Evolutionary conservation across 2,113 vertebrate genomes (phyloP), one percentile per base, ranked within the genome.

Genomic region (Bufo bufo): DNA sequence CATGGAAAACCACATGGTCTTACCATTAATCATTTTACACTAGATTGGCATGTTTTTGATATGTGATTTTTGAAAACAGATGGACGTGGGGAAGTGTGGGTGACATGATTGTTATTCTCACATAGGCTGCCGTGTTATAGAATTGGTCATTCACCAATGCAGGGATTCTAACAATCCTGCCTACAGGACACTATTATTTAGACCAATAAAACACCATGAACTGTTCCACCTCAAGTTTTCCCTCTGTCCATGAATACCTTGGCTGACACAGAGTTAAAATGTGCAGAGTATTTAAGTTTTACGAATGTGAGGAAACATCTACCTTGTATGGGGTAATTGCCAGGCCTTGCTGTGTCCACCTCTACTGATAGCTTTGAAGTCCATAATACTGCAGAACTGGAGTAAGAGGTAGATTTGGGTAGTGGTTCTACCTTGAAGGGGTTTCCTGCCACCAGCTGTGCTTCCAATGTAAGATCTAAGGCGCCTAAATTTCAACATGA

Each of bases 1-100:
- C 43, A 1, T 43, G 1, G 3, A 3, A 13, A 10, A 5, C 6
- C 33, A 71, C 23, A 71, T 1, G 14, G 6, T 0, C 1, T 1
- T 4, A 6, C 4, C 11, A 2, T 20, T n/a, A 66, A 16, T n/a
- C 4, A 3, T 71, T 47, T 45, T 47, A 74, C 71, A 74, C 7
- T 20, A 74, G 1, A 47, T 47, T 74, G 23, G 17, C 5, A 11
- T 8, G 0, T 74, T 19, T 43, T 43, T 43, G 5, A 9, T 17
- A 1, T 45, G 0, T 2, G 2, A 13, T 23, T 45, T 7, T 19
- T 74, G 14, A 4, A 3, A 9, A 74, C 71, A 49, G 14, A 49
- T 1, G 13, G 69, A 45, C 4, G 2, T 71, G 2, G 71, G 14
- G 4, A 74, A 11, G 52, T 54, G 52, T 54, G 52, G 47, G 43